Percentiles rank a stretch among this genome's conserved stretches.
These are phyloP conservation scores for Ceuthmochares aereus DNA, from an alignment of 2,113 vertebrate genomes.

Conservation along the genomic window DNA sequence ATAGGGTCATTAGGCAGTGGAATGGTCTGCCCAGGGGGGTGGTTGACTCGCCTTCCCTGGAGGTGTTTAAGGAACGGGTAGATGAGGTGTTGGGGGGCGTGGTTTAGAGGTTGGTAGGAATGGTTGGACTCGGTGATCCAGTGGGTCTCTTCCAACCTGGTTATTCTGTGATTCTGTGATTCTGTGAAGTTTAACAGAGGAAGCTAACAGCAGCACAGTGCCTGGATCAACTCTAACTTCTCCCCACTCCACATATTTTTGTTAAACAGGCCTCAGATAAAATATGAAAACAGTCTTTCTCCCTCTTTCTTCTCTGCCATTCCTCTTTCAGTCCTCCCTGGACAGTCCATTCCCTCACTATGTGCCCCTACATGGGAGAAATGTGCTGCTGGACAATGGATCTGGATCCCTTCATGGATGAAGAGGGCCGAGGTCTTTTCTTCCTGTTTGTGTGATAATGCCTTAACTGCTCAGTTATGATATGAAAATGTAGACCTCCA, in stretches of 20 bases:
- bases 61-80: too few relatives aligned
- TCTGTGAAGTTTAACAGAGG: too few relatives aligned
- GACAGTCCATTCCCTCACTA: neutral
- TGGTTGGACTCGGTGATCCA: too few relatives aligned
- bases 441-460: neutral
- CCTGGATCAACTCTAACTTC: neutral
- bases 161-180: too few relatives aligned
- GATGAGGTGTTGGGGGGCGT: too few relatives aligned
- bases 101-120: too few relatives aligned
- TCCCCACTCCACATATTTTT: neutral
- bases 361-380: neutral
- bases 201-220: neutral
- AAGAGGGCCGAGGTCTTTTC: neutral
- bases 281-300: neutral
- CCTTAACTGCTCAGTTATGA: fast-evolving
- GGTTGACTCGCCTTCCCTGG: too few relatives aligned
- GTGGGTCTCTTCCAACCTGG: too few relatives aligned
- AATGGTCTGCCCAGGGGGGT: too few relatives aligned
- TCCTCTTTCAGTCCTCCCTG: neutral
- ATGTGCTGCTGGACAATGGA: neutral
- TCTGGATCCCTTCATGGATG: neutral
- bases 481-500: neutral
- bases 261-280: neutral
- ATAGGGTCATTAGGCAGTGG: too few relatives aligned
- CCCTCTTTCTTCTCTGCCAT: neutral